Evolutionary conservation across 1,140 invertebrate species (phyloP).

Genomic region (Anagrus nilaparvatae): DNA sequence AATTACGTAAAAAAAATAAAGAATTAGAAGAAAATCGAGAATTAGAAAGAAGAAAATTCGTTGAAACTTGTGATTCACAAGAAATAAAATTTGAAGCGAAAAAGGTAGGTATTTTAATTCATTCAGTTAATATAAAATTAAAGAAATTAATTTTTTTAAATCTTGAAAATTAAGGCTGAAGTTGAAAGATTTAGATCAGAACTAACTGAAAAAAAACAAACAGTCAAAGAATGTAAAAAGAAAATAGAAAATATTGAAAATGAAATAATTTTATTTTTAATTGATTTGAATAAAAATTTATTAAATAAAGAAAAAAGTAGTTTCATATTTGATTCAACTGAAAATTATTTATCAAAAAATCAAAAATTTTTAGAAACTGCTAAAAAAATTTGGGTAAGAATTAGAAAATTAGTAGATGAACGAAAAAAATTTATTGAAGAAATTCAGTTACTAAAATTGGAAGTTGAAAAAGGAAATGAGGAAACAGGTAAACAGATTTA

Average conservation of each 20-base stretch:
- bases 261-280: too few relatives aligned
- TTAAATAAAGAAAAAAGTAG: too few relatives aligned
- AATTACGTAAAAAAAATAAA: constrained; percentile 5
- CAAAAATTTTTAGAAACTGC: too few relatives aligned
- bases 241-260: constrained; percentile 5
- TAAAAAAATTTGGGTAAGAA: too few relatives aligned
- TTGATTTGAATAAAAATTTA: too few relatives aligned
- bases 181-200: constrained; percentile 7
- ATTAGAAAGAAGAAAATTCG: constrained; percentile 4
- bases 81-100: not conserved
- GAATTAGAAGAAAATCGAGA: not conserved
- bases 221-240: constrained; percentile 2
- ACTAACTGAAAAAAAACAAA: constrained; percentile 1
- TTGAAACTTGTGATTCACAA: not conserved
- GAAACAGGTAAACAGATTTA: too few relatives aligned
- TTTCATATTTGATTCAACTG: too few relatives aligned
- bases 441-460: not conserved
- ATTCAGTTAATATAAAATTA: not conserved
- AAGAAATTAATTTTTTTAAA: not conserved
- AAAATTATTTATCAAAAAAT: too few relatives aligned
- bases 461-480: constrained; percentile 1
- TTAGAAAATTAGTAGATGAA: not conserved
- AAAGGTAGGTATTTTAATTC: not conserved
- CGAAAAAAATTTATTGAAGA: not conserved
- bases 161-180: constrained; percentile 10